phyloP scores from a whole-genome alignment of 2,888 invertebrate species.

The Stenurella melanura region DNA sequence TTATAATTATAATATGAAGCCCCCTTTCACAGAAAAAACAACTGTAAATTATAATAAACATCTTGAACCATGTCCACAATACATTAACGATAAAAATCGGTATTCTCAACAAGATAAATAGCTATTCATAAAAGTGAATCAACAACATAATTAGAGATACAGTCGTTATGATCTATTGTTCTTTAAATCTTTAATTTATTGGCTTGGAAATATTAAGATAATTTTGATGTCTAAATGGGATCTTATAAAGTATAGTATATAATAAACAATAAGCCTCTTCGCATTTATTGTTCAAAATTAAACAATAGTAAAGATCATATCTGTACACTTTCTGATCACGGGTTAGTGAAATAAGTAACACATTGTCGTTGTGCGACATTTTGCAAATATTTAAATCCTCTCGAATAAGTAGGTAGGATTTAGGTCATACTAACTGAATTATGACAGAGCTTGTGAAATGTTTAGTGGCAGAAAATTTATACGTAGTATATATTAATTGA shows the following conservation, averaged over 20 bases:
- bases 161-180: slow-evolving; percentile 34
- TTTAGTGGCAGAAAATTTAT: slow-evolving; percentile 25
- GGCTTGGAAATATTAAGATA: slow-evolving; percentile 32
- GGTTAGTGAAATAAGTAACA: slow-evolving; percentile 22
- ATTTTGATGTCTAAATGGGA: slow-evolving; percentile 34
- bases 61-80: slow-evolving; percentile 14
- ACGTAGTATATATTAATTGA: slow-evolving; percentile 21
- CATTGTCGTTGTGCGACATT: slow-evolving; percentile 16
- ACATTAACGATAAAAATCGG: slow-evolving; percentile 20
- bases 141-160: slow-evolving; percentile 24
- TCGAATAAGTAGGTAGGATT: slow-evolving; percentile 17
- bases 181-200: slow-evolving; percentile 37
- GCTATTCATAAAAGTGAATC: slow-evolving; percentile 19
- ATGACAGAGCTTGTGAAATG: slow-evolving; percentile 24
- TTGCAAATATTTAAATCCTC: slow-evolving; percentile 36
- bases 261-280: slow-evolving; percentile 41
- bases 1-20: slow-evolving; percentile 14
- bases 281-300: slow-evolving; percentile 28
- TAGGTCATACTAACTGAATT: slow-evolving; percentile 26
- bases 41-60: slow-evolving; percentile 24
- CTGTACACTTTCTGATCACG: slow-evolving; percentile 23
- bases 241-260: slow-evolving; percentile 36
- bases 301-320: slow-evolving; percentile 39
- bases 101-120: slow-evolving; percentile 26
- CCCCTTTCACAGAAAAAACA: slow-evolving; percentile 5